Evolutionary conservation across 2,113 vertebrate genomes (phyloP).

Genomic region (Callorhinus ursinus): DNA sequence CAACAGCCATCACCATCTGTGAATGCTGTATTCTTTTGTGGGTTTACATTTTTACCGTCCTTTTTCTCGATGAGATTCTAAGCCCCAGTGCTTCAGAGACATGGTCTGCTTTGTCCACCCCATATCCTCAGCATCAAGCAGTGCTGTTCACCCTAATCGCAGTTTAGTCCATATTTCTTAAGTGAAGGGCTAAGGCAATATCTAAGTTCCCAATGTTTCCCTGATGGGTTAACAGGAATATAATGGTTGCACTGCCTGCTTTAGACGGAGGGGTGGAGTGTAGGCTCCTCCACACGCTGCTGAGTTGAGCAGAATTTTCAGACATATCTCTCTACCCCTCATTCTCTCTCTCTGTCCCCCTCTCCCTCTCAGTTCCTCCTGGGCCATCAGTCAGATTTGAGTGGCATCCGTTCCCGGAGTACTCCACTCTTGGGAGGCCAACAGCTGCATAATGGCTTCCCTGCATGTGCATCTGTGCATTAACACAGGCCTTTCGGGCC

Average conservation of each 20-base stretch:
- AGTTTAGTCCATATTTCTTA: neutral
- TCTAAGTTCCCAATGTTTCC: neutral
- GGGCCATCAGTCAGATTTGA: neutral
- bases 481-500: neutral
- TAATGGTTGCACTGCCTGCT: neutral
- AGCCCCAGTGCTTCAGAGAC: neutral
- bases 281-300: accelerated
- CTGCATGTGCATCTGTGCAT: neutral
- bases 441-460: neutral
- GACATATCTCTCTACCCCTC: neutral
- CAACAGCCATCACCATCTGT: neutral
- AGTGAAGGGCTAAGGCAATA: neutral
- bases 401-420: neutral
- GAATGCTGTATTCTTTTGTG: neutral
- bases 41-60: neutral
- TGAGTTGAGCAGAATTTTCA: neutral
- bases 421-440: neutral
- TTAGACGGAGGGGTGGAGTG: neutral
- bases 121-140: neutral
- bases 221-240: neutral
- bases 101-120: neutral
- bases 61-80: neutral
- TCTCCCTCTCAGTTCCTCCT: neutral
- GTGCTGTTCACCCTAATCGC: neutral
- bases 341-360: neutral